Evolutionary conservation across 2,797 vertebrate species (phyloP), one percentile per base, ranked within the genome.

Genomic region (Tamandua tetradactyla): DNA sequence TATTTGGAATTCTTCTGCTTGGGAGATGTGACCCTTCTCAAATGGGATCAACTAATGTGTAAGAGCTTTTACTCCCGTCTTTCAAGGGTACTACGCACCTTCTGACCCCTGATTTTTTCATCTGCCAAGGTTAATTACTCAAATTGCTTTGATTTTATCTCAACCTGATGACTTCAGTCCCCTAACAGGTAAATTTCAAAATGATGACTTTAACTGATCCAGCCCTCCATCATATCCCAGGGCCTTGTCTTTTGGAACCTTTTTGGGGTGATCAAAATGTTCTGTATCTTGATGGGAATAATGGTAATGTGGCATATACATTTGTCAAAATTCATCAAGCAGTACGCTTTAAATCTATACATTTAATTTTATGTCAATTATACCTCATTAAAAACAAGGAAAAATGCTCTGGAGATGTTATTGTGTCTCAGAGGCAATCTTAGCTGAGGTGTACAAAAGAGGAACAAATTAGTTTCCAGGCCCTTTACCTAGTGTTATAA

Each of bases 81-180:
- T 87, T 80, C 84, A 40, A 87, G 88, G 32, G 71, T 32, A 40
- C 25, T 69, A 64, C 47, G 69, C n/a, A 57, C 52, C 27, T 93
- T 49, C 4, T 30, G 27, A 64, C 75, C 27, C 18, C 49, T 72
- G 40, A 40, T 49, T 79, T 93, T 84, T 55, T 30, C 66, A 84
- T 15, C 37, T 83, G 69, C 5, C 37, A 47, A 76, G 13, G 9
- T 89, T 91, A 83, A 78, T 74, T 69, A 86, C 13, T 66, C 64
- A 42, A 27, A 78, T 72, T 22, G 37, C 57, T 85, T 88, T 66
- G 68, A 49, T 88, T 91, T 95, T 82, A 42, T 85, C 82, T 84
- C 72, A 92, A 86, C 22, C 23, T 32, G 27, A 82, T 49, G 64
- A 30, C 6, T 75, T 42, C 40, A n/a, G 68, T 64, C 9, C 22